phyloP scores from a whole-genome alignment of 1,140 invertebrate genomes.

The Sweltsa coloradensis region DNA sequence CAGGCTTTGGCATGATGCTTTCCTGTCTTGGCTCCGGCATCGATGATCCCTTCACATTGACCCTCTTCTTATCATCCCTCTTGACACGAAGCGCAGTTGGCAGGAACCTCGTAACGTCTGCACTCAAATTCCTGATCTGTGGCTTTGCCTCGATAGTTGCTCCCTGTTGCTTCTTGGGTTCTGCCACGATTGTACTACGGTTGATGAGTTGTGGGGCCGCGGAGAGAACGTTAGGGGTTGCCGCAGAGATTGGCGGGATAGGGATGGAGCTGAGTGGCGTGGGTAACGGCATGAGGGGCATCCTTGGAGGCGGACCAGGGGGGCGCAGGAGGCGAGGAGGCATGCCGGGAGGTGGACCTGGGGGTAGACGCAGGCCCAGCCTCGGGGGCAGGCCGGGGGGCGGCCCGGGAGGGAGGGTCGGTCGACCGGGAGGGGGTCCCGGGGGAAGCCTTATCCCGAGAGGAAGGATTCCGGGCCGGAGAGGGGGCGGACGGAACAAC shows the following conservation, averaged over 20 bases:
- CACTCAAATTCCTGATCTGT: slow-evolving; percentile 84
- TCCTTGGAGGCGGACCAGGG: slow-evolving; percentile 34
- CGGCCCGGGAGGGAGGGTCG: slow-evolving; percentile 28
- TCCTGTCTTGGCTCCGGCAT: slow-evolving; percentile 15
- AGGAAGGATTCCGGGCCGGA: slow-evolving; percentile 29
- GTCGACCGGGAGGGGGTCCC: slow-evolving; percentile 34
- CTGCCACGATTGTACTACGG: slow-evolving; percentile 29
- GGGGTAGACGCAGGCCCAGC: slow-evolving; percentile 35
- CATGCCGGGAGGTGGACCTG: slow-evolving; percentile 49
- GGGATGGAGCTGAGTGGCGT: slow-evolving; percentile 3
- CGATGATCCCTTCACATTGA: slow-evolving; percentile 13
- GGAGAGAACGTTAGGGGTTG: slow-evolving; percentile 61
- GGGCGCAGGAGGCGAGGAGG: slow-evolving; percentile 28
- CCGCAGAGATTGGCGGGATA: slow-evolving; percentile 22
- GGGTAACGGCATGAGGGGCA: slow-evolving; percentile 38
- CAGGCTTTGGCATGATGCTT: slow-evolving; percentile 21
- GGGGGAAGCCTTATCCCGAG: slow-evolving; percentile 35
- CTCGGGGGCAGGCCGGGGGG: slow-evolving; percentile 39
- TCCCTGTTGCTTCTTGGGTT: slow-evolving; percentile 40
- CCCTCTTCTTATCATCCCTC: slow-evolving; percentile 51
- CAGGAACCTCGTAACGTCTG: slow-evolving; percentile 90
- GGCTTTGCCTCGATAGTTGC: slow-evolving; percentile 89
- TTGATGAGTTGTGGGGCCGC: slow-evolving; percentile 73
- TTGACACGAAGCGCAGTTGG: slow-evolving; percentile 85
- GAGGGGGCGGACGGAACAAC: slow-evolving; percentile 47